These are phyloP conservation scores for Ruditapes philippinarum DNA, from an alignment of 1,140 invertebrate species.

Conservation along the genomic window DNA sequence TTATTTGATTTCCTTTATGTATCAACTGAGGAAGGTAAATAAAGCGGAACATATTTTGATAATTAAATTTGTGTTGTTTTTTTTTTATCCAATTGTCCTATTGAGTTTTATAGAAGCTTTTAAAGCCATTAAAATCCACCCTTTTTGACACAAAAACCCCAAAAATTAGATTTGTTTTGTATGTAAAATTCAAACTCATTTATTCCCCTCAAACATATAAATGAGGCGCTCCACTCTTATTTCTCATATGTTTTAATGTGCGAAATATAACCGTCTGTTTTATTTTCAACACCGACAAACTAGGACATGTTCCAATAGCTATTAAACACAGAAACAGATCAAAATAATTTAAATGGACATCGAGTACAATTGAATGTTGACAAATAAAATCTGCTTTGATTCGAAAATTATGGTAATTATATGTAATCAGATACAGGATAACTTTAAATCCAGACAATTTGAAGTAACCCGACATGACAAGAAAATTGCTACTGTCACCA, in stretches of 20 bases:
- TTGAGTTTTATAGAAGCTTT: no score
- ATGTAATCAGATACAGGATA: slow-evolving; percentile 16
- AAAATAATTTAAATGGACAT: slow-evolving; percentile 21
- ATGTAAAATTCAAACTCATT: no score
- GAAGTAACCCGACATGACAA: background rate
- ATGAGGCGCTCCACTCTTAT: no score
- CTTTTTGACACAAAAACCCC: no score
- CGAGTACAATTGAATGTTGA: slow-evolving; percentile 22
- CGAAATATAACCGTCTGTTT: background rate
- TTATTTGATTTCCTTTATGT: no score
- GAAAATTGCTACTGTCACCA: background rate
- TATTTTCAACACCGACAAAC: background rate
- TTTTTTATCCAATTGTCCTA: no score
- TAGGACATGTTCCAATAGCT: background rate
- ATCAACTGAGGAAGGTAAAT: no score
- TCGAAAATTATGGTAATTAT: slow-evolving; percentile 45
- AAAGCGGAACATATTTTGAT: no score
- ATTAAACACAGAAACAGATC: background rate
- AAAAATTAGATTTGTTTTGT: no score
- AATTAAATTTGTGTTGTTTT: no score
- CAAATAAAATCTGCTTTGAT: slow-evolving; percentile 52
- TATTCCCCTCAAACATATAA: no score
- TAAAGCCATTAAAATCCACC: no score
- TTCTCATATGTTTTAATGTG: background rate
- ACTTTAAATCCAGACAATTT: background rate